phyloP scores from a whole-genome alignment of 2,888 invertebrate genomes.

The Vesta saturnalis region DNA sequence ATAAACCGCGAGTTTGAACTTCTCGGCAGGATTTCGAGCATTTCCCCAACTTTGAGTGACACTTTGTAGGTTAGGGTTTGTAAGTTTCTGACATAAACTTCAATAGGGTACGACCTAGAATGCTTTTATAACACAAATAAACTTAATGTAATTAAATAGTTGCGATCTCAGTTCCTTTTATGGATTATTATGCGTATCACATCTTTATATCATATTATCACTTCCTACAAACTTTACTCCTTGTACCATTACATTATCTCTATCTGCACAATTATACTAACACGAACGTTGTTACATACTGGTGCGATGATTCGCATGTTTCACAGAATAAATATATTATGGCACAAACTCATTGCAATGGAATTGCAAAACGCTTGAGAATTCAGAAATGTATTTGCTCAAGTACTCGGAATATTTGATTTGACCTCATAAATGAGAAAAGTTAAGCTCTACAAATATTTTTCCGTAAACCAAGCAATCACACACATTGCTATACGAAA shows the following conservation, averaged over 20 bases:
- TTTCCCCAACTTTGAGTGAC: conserved; percentile 50
- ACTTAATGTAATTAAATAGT: conserved; percentile 36
- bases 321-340: conserved; percentile 21
- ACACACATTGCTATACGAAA: conserved; percentile 1
- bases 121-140: conserved; percentile 38
- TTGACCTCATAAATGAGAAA: conserved; percentile 22
- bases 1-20: conserved; percentile 49
- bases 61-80: conserved; percentile 46
- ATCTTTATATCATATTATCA: conserved; percentile 37
- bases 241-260: conserved; percentile 20
- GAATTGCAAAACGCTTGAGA: conserved; percentile 20
- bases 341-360: conserved; percentile 9
- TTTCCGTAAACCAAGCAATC: conserved; percentile 15
- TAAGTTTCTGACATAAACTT: conserved; percentile 40
- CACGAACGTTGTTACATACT: conserved; percentile 17
- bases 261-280: conserved; percentile 24
- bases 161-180: conserved; percentile 30
- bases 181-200: conserved; percentile 34
- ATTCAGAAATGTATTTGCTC: conserved; percentile 24
- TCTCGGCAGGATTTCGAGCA: conserved; percentile 46
- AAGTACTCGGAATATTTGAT: conserved; percentile 21
- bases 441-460: conserved; percentile 20
- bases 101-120: conserved; percentile 37
- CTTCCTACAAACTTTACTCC: conserved; percentile 25
- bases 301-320: conserved; percentile 20